Conservation (phyloP, 2,888 invertebrate species). For the Limnephilus auricula region DNA sequence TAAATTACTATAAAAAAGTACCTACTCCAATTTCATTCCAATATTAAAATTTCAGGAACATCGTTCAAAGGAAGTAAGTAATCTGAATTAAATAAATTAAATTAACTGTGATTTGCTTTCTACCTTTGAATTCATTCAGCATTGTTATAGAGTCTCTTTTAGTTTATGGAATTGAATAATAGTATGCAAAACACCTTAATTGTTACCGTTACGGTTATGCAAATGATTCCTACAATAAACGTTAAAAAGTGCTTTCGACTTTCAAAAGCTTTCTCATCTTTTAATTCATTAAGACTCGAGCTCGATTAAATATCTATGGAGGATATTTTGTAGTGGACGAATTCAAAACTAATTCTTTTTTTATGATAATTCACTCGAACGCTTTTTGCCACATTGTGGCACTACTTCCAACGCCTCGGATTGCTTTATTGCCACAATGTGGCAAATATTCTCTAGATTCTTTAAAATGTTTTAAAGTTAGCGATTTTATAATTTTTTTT, state of each 20-base stretch:
- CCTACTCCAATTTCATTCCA: background rate
- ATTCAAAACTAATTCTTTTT: background rate
- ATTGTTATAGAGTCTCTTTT: background rate
- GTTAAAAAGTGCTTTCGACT: constrained; percentile 18
- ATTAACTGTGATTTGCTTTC: background rate
- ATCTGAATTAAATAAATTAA: background rate
- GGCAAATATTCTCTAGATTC: no score
- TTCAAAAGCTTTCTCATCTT: constrained; percentile 32
- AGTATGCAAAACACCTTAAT: background rate
- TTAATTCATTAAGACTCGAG: constrained; percentile 23
- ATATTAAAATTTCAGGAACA: background rate
- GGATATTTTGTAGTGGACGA: background rate
- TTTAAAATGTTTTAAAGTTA: no score
- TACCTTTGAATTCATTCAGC: background rate
- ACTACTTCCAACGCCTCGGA: no score
- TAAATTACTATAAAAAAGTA: no score
- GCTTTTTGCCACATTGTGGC: no score
- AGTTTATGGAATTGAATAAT: background rate
- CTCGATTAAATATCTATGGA: background rate
- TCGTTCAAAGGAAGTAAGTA: background rate
- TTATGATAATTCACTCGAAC: no score
- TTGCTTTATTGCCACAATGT: no score
- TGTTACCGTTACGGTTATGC: constrained; percentile 6
- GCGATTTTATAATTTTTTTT: no score
- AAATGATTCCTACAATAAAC: constrained; percentile 21